Conservation (phyloP, 2,797 vertebrate species). For the Rhincodon typus region DNA sequence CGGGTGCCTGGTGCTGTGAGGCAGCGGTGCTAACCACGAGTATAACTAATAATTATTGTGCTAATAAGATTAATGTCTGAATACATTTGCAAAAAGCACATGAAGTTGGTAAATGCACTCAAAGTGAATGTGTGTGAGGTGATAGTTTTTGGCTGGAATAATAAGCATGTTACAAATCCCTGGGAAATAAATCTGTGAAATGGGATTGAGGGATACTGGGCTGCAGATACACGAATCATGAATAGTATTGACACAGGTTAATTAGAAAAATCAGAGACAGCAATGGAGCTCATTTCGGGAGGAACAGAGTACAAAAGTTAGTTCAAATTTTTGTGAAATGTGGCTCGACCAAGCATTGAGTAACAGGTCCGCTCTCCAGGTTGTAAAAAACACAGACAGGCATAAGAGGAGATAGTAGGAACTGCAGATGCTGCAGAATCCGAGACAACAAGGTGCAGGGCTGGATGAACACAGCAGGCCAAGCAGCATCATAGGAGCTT, state of each 20-base stretch:
- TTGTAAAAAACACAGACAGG: too few species aligned
- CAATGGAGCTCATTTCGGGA: background rate
- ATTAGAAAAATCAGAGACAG: background rate
- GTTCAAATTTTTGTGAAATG: background rate
- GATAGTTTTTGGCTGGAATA: background rate
- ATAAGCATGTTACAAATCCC: background rate
- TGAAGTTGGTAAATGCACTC: background rate
- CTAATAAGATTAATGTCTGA: background rate
- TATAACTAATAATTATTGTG: too few species aligned
- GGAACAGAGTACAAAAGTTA: background rate
- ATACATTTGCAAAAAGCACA: background rate
- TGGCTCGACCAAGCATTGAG: background rate
- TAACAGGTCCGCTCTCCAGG: background rate
- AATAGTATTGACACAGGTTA: background rate
- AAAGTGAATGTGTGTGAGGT: background rate
- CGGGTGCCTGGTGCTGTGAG: too few species aligned
- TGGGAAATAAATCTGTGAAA: background rate
- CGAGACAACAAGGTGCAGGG: too few species aligned
- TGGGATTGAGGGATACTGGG: background rate
- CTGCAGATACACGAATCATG: background rate
- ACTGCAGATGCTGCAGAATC: too few species aligned
- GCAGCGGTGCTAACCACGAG: too few species aligned
- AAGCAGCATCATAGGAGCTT: too few species aligned
- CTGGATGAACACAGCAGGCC: too few species aligned
- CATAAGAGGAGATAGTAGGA: too few species aligned